Evolutionary conservation across 2,888 invertebrate genomes (phyloP).

Genomic region (Pteria penguin): DNA sequence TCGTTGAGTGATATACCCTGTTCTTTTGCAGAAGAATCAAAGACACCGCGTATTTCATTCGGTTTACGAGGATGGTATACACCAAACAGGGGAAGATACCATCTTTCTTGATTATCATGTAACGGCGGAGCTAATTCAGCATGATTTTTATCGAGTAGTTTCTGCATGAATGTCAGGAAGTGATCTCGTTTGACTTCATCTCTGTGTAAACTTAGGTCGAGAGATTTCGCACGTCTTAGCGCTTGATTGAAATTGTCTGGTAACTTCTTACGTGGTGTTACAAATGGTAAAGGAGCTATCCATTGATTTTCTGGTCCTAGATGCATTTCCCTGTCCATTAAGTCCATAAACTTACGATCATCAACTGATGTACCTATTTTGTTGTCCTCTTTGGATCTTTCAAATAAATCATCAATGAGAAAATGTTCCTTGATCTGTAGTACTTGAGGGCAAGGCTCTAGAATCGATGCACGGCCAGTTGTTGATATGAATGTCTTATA

Average conservation of each 20-base stretch:
- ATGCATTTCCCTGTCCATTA: slow-evolving; percentile 35
- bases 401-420: neutral
- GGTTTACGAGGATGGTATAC: slow-evolving; percentile 35
- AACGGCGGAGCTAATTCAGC: slow-evolving; percentile 46
- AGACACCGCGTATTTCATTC: slow-evolving; percentile 38
- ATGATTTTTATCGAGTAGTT: slow-evolving; percentile 39
- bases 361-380: slow-evolving; percentile 34
- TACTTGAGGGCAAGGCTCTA: slow-evolving; percentile 16
- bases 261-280: slow-evolving; percentile 9
- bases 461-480: neutral
- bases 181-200: slow-evolving; percentile 26
- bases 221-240: slow-evolving; percentile 4
- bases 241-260: slow-evolving; percentile 27
- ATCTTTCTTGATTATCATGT: slow-evolving; percentile 31
- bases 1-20: slow-evolving; percentile 44
- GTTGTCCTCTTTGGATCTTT: slow-evolving; percentile 31
- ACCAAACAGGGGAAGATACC: slow-evolving; percentile 50
- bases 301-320: slow-evolving; percentile 30
- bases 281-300: slow-evolving; percentile 39
- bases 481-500: neutral
- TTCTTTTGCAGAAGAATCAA: slow-evolving; percentile 42
- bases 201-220: slow-evolving; percentile 2
- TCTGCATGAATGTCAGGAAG: slow-evolving; percentile 45
- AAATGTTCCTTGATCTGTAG: neutral
- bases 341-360: slow-evolving; percentile 38